Conservation (phyloP, 2,888 invertebrate species). For the Aleiodes alternator region DNA sequence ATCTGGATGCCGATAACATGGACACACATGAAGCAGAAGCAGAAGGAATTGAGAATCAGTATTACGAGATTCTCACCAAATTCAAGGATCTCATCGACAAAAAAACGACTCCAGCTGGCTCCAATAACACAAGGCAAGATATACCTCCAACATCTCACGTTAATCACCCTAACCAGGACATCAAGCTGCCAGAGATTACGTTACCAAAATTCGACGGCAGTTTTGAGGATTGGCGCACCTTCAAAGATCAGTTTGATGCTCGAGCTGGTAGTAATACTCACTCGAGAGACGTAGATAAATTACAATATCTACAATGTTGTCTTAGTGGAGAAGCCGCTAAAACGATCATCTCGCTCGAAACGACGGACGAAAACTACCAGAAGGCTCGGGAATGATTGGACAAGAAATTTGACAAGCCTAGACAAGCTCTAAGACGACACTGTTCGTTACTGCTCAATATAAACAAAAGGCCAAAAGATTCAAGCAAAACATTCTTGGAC, state of each 20-base stretch:
- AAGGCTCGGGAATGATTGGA: background rate
- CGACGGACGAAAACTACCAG: background rate
- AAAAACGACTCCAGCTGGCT: too few relatives aligned
- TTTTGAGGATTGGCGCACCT: constrained; percentile 4
- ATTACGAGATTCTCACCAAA: too few relatives aligned
- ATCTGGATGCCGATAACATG: too few relatives aligned
- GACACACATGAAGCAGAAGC: too few relatives aligned
- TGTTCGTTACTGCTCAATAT: too few relatives aligned
- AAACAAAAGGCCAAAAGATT: background rate
- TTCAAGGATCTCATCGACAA: too few relatives aligned
- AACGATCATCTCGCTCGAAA: background rate
- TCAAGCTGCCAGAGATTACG: background rate
- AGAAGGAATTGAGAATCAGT: too few relatives aligned
- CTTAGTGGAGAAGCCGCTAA: background rate
- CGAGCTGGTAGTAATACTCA: background rate
- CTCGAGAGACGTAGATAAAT: background rate
- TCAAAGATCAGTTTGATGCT: background rate
- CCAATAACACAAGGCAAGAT: too few relatives aligned
- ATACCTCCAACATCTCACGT: too few relatives aligned
- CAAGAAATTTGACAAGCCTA: background rate
- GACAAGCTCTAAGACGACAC: background rate
- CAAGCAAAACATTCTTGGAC: background rate
- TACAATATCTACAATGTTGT: background rate
- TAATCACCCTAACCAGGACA: too few relatives aligned
- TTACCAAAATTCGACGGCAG: background rate